phyloP scores from a whole-genome alignment of 2,888 invertebrate genomes.

The Clivina fossor region DNA sequence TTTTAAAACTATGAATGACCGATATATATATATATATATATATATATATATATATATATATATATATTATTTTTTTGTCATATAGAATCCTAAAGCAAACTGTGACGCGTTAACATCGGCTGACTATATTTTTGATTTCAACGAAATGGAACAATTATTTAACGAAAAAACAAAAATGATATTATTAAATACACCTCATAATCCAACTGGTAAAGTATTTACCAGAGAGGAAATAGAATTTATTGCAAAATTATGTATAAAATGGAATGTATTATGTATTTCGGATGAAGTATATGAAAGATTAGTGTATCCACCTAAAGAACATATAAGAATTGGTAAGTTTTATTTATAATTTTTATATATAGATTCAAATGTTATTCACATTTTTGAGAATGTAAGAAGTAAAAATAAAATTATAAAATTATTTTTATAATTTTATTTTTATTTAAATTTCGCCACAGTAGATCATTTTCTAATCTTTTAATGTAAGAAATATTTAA shows the following conservation, averaged over 20 bases:
- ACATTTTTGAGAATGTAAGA: no score
- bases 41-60: no score
- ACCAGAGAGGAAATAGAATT: slow-evolving; percentile 63
- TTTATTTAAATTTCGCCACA: no score
- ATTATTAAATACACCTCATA: slow-evolving; percentile 90
- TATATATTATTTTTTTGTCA: neutral
- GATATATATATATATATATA: no score
- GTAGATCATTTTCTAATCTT: no score
- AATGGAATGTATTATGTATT: slow-evolving; percentile 81
- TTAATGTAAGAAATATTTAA: no score
- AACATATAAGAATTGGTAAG: slow-evolving; percentile 82
- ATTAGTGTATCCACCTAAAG: slow-evolving; percentile 77
- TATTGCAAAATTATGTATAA: slow-evolving; percentile 81
- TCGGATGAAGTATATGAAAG: slow-evolving; percentile 96
- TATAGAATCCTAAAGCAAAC: neutral
- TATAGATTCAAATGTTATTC: no score
- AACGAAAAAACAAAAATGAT: slow-evolving; percentile 84
- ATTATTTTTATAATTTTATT: no score
- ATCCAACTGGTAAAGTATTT: slow-evolving; percentile 88
- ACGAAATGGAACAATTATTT: slow-evolving; percentile 74
- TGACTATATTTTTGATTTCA: slow-evolving; percentile 82
- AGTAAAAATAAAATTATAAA: no score
- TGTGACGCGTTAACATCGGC: slow-evolving; percentile 61
- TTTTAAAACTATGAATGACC: no score
- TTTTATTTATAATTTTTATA: no score